Evolutionary conservation across 2,113 vertebrate species (phyloP).

Genomic region (Hymenochirus boettgeri): DNA sequence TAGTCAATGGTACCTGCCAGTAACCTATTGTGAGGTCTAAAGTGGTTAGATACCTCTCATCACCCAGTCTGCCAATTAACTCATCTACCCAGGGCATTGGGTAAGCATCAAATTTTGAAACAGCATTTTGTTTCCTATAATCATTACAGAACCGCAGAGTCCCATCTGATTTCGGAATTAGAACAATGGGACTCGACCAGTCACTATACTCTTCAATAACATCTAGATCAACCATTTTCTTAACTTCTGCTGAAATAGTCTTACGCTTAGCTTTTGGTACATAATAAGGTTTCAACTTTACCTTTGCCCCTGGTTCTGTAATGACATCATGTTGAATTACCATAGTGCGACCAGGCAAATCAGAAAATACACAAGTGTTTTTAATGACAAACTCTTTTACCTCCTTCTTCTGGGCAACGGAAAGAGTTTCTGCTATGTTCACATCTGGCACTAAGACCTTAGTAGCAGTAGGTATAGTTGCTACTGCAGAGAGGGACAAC

Average conservation of each 20-base stretch:
- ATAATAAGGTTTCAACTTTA: background rate
- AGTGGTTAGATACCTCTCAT: background rate
- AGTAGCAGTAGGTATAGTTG: background rate
- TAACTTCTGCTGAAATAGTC: background rate
- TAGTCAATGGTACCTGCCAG: constrained; percentile 1
- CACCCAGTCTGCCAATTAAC: no score
- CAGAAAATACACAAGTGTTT: background rate
- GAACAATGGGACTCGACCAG: background rate
- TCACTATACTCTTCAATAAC: constrained; percentile 1
- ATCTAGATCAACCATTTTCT: constrained; percentile 1
- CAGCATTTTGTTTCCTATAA: background rate
- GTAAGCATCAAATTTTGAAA: constrained; percentile 4
- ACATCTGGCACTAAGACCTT: background rate
- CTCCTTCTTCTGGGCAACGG: background rate
- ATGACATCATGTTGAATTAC: background rate
- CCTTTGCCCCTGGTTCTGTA: background rate
- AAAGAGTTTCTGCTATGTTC: background rate
- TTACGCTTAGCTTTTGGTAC: background rate
- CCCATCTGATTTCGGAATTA: background rate
- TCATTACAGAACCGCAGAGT: constrained; percentile 6
- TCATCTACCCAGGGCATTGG: constrained; percentile 4
- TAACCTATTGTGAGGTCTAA: constrained; percentile 12
- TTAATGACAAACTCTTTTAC: background rate
- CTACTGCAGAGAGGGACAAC: background rate
- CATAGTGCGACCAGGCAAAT: background rate